Conservation (phyloP, 2,797 vertebrate genomes). For the Microctenopoma lineatum region DNA sequence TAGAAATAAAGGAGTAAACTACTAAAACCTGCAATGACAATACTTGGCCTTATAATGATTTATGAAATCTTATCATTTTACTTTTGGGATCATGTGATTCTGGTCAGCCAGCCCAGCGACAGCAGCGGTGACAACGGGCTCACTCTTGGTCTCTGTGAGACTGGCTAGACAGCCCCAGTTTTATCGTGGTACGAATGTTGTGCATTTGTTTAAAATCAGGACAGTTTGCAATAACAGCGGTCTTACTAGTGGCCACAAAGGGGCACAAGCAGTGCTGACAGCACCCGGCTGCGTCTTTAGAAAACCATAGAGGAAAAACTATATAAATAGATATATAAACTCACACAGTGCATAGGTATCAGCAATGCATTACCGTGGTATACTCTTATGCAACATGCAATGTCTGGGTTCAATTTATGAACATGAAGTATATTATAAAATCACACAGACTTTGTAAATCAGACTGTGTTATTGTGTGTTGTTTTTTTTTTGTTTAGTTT, state of each 20-base stretch:
- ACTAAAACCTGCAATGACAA: slow-evolving; percentile 80
- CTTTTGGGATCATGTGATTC: slow-evolving; percentile 97
- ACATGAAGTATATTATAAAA: slow-evolving; percentile 76
- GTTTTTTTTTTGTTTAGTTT: not conserved
- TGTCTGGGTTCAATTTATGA: slow-evolving; percentile 95
- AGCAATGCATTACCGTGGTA: slow-evolving; percentile 75
- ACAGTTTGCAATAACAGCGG: slow-evolving; percentile 99
- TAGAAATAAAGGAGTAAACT: slow-evolving; percentile 71
- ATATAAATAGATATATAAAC: slow-evolving; percentile 71
- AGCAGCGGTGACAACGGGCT: slow-evolving; percentile 94
- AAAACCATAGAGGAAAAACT: slow-evolving; percentile 86
- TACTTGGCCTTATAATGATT: slow-evolving; percentile 86
- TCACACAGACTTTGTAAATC: slow-evolving; percentile 92
- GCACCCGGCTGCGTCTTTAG: slow-evolving; percentile 93
- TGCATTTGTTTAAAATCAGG: slow-evolving; percentile 99
- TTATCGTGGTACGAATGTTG: slow-evolving; percentile 99
- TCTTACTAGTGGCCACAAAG: slow-evolving; percentile 86
- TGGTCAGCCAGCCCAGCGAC: slow-evolving; percentile 94
- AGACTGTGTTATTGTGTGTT: slow-evolving; percentile 83
- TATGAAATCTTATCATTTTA: slow-evolving; percentile 75
- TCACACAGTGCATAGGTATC: slow-evolving; percentile 78
- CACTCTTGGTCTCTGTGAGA: slow-evolving; percentile 99
- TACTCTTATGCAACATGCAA: slow-evolving; percentile 81
- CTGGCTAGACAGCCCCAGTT: slow-evolving; percentile 92
- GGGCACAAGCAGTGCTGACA: slow-evolving; percentile 98